phyloP scores from a whole-genome alignment of 2,888 invertebrate species.

The Globia sparganii region DNA sequence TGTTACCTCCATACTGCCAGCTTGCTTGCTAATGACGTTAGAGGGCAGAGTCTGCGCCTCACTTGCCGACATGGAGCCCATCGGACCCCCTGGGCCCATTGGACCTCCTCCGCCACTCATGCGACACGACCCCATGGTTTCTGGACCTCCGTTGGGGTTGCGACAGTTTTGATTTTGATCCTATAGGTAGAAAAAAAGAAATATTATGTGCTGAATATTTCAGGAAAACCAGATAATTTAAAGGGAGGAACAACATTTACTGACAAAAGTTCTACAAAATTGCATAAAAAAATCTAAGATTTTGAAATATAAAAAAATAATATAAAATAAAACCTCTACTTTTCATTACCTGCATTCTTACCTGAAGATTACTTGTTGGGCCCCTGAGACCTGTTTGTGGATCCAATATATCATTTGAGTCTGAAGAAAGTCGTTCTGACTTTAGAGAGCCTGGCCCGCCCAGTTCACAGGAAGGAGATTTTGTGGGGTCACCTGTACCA shows the following conservation, averaged over 20 bases:
- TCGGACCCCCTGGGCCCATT: conserved; percentile 86
- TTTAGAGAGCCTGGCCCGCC: conserved; percentile 89
- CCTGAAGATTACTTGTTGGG: conserved; percentile 84
- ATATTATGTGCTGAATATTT: not conserved
- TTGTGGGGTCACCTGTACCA: conserved; percentile 87
- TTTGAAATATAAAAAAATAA: not conserved
- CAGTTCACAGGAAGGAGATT: conserved; percentile 88
- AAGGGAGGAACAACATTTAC: not conserved
- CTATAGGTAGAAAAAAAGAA: conserved; percentile 61
- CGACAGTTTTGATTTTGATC: conserved; percentile 87
- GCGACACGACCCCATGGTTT: conserved; percentile 86
- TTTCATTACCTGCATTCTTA: conserved; percentile 66
- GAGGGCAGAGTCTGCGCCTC: conserved; percentile 94
- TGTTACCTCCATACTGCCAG: conserved; percentile 94
- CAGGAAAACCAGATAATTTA: not conserved
- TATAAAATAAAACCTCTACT: conserved; percentile 33
- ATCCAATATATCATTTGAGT: conserved; percentile 89
- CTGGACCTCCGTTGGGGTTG: conserved; percentile 85
- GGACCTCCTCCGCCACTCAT: conserved; percentile 85
- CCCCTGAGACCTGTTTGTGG: conserved; percentile 89
- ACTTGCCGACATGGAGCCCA: conserved; percentile 88
- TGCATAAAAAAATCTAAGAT: too few species aligned
- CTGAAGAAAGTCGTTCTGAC: conserved; percentile 88
- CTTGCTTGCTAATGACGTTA: conserved; percentile 94
- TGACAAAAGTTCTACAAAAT: not conserved